phyloP scores from a whole-genome alignment of 2,797 vertebrate genomes.

The Acrossocheilus wenchowensis region DNA sequence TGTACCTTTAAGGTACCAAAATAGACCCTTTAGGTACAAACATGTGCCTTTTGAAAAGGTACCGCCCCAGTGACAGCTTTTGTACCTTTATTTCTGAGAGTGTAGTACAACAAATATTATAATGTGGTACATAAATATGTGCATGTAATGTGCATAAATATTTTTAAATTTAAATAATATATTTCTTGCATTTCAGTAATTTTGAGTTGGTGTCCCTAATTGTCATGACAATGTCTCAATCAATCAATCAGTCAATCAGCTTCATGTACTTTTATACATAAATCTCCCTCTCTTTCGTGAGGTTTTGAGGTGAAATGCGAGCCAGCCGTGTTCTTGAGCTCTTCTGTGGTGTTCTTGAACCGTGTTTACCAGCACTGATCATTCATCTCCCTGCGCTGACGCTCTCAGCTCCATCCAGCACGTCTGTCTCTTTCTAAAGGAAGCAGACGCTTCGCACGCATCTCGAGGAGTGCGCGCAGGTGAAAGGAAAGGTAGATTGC shows the following conservation, averaged over 20 bases:
- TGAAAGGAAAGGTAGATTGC: constrained; percentile 34
- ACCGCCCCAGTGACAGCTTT: too few species aligned
- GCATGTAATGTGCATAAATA: neutral
- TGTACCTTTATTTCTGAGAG: too few species aligned
- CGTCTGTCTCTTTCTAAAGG: neutral
- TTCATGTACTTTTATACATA: neutral
- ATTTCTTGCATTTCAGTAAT: neutral
- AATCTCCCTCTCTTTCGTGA: neutral
- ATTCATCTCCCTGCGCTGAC: neutral
- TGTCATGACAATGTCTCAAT: neutral
- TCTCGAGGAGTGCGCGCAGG: neutral
- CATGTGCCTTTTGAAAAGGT: too few species aligned
- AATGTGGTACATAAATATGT: neutral
- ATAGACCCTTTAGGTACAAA: too few species aligned
- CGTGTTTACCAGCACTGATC: constrained; percentile 11
- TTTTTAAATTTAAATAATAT: too few species aligned
- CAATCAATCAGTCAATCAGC: neutral
- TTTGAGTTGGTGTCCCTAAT: neutral
- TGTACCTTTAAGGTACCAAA: too few species aligned
- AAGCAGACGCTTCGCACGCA: neutral
- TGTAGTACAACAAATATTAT: too few species aligned
- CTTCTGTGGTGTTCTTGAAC: neutral
- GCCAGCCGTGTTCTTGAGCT: neutral
- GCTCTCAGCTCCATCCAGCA: neutral
- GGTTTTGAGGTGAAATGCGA: neutral